Base-by-base conservation (phyloP, 1,140 invertebrate genomes). In the Psix sp. region DNA sequence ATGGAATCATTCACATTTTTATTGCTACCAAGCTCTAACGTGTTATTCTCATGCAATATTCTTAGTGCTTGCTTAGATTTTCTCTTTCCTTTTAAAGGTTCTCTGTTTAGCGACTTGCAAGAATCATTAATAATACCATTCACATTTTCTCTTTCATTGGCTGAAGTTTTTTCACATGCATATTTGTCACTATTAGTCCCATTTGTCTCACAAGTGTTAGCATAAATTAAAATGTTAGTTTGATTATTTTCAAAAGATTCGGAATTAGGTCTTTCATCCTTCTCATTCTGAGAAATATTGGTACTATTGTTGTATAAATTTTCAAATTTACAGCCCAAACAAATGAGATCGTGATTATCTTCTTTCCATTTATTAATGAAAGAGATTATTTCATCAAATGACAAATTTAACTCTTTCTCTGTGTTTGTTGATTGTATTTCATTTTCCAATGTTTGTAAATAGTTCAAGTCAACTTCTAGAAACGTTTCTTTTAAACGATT, bases 401-500 rank as follows among this genome's bases (percentile, higher is more conserved):
- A 39, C 18, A 68, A 56, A 10, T 46, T 15, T 7, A 7, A 7
- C 2, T n/a, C 2, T 7, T 18, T 74, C 6, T 35, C 11, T 13
- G 13, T 11, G 35, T 52, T 17, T 20, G 26, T n/a, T 35, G 0
- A n/a, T 60, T 42, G 39, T 6, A 74, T 31, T 24, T 59, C 13
- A 20, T 67, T 33, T 13, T 42, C 65, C 48, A 77, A 51, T 21
- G 14, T 42, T 11, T 45, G 14, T 9, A 33, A 40, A 46, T 14
- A 35, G 31, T 38, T 16, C 14, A 33, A 10, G 48, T 76, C 18
- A 16, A 81, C 40, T 29, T 13, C 10, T 14, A 11, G 13, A 11
- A 80, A 17, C 15, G 68, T 52, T 11, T 70, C 48, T 29, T 78
- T 7, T 36, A 60, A 62, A 3, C 36, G 17, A 63, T 26, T 15